These are phyloP conservation scores for Ctena decussata DNA, from an alignment of 2,888 invertebrate species.

Conservation along the genomic window DNA sequence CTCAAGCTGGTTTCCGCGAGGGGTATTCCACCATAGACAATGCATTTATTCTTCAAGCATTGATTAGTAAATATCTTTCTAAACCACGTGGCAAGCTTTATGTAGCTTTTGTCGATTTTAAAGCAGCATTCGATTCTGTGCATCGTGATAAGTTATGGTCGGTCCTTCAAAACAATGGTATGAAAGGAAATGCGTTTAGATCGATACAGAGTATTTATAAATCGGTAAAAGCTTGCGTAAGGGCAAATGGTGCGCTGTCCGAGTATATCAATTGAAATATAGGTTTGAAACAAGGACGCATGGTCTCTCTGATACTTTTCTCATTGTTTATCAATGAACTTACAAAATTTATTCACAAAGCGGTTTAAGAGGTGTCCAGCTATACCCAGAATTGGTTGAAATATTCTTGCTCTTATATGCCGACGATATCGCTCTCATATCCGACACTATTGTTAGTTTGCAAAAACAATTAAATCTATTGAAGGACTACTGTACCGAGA, in stretches of 20 bases:
- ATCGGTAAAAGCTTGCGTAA: constrained; percentile 24
- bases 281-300: constrained; percentile 33
- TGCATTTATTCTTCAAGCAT: neutral
- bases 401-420: constrained; percentile 45
- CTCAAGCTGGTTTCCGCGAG: constrained; percentile 5
- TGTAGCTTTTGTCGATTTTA: neutral
- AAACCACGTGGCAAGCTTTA: neutral
- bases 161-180: neutral
- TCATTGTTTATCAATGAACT: constrained; percentile 11
- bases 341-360: neutral
- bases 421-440: constrained; percentile 46
- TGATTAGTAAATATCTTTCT: neutral
- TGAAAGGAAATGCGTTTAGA: neutral
- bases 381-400: neutral
- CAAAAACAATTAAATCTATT: constrained; percentile 42
- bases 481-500: constrained; percentile 19
- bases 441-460: constrained; percentile 42
- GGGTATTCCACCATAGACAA: constrained; percentile 20
- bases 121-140: neutral
- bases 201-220: constrained; percentile 22
- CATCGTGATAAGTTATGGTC: neutral
- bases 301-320: constrained; percentile 29
- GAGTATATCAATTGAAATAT: constrained; percentile 24
- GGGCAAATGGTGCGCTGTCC: neutral
- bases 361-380: constrained; percentile 23